Evolutionary conservation across 1,140 invertebrate species (phyloP).

Genomic region (Bombus confusus): DNA sequence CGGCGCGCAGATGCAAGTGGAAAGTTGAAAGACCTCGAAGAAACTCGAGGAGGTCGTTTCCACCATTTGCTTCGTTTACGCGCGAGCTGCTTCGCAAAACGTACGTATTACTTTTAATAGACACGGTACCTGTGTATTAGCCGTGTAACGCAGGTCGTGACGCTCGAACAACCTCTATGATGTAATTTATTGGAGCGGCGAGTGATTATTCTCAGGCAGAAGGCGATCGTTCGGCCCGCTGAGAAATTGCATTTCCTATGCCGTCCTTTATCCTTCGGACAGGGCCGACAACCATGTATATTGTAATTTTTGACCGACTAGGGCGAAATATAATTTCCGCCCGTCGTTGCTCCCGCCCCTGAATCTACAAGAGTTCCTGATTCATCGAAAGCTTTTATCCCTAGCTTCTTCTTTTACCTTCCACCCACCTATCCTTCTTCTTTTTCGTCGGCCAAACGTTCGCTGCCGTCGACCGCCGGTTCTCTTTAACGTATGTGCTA

Average conservation of each 20-base stretch:
- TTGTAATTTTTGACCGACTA: background rate
- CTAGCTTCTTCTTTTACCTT: background rate
- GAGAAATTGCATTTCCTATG: background rate
- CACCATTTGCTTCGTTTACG: background rate
- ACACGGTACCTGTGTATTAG: background rate
- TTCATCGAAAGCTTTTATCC: background rate
- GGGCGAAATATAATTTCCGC: background rate
- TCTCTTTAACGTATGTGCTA: background rate
- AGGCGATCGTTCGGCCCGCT: background rate
- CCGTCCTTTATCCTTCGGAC: background rate
- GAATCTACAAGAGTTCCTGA: background rate
- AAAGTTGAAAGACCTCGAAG: background rate
- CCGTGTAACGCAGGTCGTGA: background rate
- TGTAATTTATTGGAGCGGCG: background rate
- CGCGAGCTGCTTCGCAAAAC: background rate
- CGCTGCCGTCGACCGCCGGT: no score
- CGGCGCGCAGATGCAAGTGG: no score
- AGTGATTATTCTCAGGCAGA: background rate
- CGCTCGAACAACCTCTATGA: background rate
- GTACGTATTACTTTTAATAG: background rate
- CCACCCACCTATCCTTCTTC: background rate
- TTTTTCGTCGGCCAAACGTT: no score
- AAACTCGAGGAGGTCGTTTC: background rate
- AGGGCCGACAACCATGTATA: background rate
- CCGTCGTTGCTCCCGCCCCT: no score